A percentile compares a stretch with the other conserved stretches of the same genome.
phyloP scores from a whole-genome alignment of 2,113 vertebrate genomes.

The Thryonomys swinderianus region DNA sequence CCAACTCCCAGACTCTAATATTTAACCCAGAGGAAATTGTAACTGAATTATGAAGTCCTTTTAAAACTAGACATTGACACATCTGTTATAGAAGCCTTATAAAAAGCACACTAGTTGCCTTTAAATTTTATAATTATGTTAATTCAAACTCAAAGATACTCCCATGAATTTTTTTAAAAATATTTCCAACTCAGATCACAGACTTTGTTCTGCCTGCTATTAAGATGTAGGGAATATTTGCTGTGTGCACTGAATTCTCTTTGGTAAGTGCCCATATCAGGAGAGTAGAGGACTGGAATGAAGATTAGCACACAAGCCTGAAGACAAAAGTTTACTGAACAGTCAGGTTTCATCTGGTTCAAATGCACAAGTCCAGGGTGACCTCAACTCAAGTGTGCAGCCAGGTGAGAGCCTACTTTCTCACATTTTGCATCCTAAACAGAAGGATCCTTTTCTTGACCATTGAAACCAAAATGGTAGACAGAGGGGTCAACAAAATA shows the following conservation, averaged over 20 bases:
- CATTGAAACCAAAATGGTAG: background rate
- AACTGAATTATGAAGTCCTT: constrained; percentile 80
- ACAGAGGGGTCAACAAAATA: background rate
- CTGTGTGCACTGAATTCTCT: constrained; percentile 41
- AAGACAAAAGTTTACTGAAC: constrained; percentile 25
- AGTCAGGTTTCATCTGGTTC: background rate
- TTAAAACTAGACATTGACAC: constrained; percentile 85
- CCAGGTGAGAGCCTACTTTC: background rate
- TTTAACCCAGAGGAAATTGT: constrained; percentile 83
- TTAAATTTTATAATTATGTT: constrained; percentile 74
- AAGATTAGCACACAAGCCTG: background rate
- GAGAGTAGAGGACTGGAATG: constrained; percentile 41
- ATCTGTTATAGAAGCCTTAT: constrained; percentile 78
- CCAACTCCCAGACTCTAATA: constrained; percentile 58
- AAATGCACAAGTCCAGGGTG: background rate
- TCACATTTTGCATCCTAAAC: background rate
- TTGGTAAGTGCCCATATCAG: constrained; percentile 42
- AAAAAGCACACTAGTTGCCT: constrained; percentile 80
- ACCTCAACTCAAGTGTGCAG: background rate
- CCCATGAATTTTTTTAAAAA: constrained; percentile 68
- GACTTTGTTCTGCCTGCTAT: constrained; percentile 49
- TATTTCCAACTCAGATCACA: constrained; percentile 58
- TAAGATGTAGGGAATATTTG: constrained; percentile 58
- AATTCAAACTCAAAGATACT: constrained; percentile 74
- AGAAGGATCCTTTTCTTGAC: background rate